phyloP scores from a whole-genome alignment of 2,113 vertebrate species.

The Steatornis caripensis region DNA sequence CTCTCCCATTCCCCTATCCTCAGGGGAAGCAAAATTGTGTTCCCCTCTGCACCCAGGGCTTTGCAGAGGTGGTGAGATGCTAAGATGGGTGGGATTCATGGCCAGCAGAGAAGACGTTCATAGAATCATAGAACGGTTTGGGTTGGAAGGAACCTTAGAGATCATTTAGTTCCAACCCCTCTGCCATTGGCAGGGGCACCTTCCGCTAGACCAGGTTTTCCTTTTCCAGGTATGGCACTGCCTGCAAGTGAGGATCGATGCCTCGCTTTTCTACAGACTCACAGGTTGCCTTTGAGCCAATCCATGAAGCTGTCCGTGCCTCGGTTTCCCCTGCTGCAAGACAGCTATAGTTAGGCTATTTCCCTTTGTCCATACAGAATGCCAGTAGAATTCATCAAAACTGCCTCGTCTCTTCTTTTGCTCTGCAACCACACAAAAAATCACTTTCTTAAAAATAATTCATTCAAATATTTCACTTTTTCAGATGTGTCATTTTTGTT shows the following conservation, averaged over 20 bases:
- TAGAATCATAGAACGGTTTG: too few relatives aligned
- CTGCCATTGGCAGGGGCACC: too few relatives aligned
- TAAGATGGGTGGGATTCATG: not conserved
- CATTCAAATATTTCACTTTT: not conserved
- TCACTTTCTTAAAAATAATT: not conserved
- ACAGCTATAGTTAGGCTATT: not conserved
- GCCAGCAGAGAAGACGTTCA: not conserved
- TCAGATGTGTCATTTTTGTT: not conserved
- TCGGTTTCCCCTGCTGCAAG: not conserved
- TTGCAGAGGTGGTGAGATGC: not conserved
- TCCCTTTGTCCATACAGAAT: not conserved
- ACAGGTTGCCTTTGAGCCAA: not conserved
- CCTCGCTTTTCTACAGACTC: not conserved
- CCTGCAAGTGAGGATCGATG: not conserved
- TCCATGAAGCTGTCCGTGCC: not conserved
- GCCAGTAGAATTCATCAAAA: not conserved
- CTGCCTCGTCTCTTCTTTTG: not conserved
- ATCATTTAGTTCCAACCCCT: too few relatives aligned
- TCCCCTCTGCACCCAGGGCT: not conserved
- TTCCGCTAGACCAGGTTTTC: too few relatives aligned
- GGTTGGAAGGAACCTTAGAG: too few relatives aligned
- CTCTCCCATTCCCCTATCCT: not conserved
- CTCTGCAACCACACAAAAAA: not conserved
- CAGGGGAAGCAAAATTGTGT: not conserved
- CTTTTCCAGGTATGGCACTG: not conserved